phyloP scores from a whole-genome alignment of 2,888 invertebrate species.

The Scelioninae gen. 1 region DNA sequence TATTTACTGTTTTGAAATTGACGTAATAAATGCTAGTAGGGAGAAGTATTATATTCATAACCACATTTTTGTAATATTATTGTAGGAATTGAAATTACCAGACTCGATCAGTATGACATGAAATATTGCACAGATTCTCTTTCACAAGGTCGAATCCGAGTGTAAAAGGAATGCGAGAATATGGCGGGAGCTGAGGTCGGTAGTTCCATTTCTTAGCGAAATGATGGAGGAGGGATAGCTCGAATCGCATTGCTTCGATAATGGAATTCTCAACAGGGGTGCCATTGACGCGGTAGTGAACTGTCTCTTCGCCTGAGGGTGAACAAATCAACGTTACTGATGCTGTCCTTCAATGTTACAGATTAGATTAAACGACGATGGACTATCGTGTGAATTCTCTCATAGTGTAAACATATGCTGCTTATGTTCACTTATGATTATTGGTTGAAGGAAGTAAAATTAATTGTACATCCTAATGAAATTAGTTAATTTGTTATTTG shows the following conservation, averaged over 20 bases:
- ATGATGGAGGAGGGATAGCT: slow-evolving; percentile 38
- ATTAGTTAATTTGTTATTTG: too few relatives aligned
- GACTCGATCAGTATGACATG: slow-evolving; percentile 64
- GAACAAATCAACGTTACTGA: slow-evolving; percentile 74
- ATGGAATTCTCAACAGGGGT: slow-evolving; percentile 83
- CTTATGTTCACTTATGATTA: not conserved
- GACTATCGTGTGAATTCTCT: slow-evolving; percentile 60
- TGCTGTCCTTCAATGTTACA: slow-evolving; percentile 55
- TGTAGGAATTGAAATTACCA: slow-evolving; percentile 58
- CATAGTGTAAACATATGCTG: slow-evolving; percentile 56
- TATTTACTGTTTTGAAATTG: slow-evolving; percentile 7
- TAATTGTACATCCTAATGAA: too few relatives aligned
- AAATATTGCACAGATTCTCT: slow-evolving; percentile 59
- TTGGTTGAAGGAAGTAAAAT: too few relatives aligned
- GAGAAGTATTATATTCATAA: slow-evolving; percentile 35
- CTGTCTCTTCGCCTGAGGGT: slow-evolving; percentile 75
- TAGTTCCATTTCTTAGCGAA: slow-evolving; percentile 55
- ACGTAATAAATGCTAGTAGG: slow-evolving; percentile 17
- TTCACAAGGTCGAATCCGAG: slow-evolving; percentile 57
- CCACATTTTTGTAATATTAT: slow-evolving; percentile 52
- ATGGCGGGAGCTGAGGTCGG: slow-evolving; percentile 40
- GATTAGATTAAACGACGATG: slow-evolving; percentile 63
- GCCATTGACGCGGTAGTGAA: slow-evolving; percentile 80
- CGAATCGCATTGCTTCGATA: slow-evolving; percentile 73
- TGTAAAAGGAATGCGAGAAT: slow-evolving; percentile 61